A percentile compares a stretch with the other conserved stretches of the same genome.
phyloP scores from a whole-genome alignment of 2,113 vertebrate species.

The Vombatus ursinus region DNA sequence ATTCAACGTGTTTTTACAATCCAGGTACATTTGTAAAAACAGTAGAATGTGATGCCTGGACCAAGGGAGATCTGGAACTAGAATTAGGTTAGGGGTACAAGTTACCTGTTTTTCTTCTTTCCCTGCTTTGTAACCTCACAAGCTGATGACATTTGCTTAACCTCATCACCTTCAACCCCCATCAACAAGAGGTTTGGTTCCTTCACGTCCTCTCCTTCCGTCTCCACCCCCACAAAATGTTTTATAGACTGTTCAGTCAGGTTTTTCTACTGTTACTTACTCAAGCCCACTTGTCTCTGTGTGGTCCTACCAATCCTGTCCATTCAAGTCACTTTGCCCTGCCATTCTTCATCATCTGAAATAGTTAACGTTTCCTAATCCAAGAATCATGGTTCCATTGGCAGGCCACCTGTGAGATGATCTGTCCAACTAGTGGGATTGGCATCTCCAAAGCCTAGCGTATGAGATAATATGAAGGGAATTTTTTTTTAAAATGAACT shows the following conservation, averaged over 20 bases:
- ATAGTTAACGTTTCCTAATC: slow-evolving; percentile 53
- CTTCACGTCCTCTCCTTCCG: slow-evolving; percentile 20
- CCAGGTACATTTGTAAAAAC: not conserved
- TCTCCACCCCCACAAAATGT: not conserved
- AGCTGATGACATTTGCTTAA: slow-evolving; percentile 40
- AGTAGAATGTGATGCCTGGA: not conserved
- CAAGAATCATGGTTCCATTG: slow-evolving; percentile 38
- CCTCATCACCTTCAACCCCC: not conserved
- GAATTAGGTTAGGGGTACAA: not conserved
- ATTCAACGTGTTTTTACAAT: slow-evolving; percentile 22
- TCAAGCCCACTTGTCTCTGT: slow-evolving; percentile 54
- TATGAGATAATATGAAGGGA: slow-evolving; percentile 79
- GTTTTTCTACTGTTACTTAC: slow-evolving; percentile 17
- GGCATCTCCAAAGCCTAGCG: slow-evolving; percentile 59
- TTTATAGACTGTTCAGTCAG: not conserved
- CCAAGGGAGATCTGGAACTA: not conserved
- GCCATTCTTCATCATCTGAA: slow-evolving; percentile 52
- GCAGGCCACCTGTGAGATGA: slow-evolving; percentile 35
- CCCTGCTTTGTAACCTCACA: slow-evolving; percentile 52
- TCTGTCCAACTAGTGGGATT: slow-evolving; percentile 2
- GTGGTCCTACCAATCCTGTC: slow-evolving; percentile 52
- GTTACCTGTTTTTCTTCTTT: not conserved
- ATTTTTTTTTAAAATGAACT: slow-evolving; percentile 73
- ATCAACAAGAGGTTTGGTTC: not conserved
- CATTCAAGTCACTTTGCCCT: slow-evolving; percentile 3